Evolutionary conservation across 2,113 vertebrate species (phyloP).

Genomic region (Chloropsis cyanopogon): DNA sequence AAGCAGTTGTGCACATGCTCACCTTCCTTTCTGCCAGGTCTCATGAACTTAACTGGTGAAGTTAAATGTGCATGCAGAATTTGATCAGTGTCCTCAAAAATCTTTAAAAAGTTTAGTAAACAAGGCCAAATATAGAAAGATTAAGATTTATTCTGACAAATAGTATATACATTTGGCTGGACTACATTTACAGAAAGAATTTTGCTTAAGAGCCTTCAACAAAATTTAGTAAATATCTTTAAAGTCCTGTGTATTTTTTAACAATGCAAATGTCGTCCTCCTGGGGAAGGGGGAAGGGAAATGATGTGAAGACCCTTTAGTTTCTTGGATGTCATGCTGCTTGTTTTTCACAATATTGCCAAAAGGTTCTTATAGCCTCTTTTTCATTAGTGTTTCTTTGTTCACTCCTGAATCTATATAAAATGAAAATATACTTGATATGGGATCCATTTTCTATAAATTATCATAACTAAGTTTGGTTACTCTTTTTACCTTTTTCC

Average conservation of each 20-base stretch:
- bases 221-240: not conserved
- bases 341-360: not conserved
- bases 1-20: not conserved
- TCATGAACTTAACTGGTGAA: not conserved
- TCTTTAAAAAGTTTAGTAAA: not conserved
- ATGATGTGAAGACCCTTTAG: not conserved
- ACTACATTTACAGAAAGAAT: not conserved
- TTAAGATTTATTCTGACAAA: not conserved
- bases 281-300: not conserved
- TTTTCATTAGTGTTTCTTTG: not conserved
- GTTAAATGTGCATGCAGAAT: not conserved
- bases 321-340: not conserved
- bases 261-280: not conserved
- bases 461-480: not conserved
- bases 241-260: not conserved
- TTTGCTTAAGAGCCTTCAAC: not conserved
- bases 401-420: not conserved
- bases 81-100: not conserved
- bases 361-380: not conserved
- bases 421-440: not conserved
- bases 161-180: not conserved
- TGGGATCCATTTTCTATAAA: not conserved
- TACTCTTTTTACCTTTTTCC: not conserved
- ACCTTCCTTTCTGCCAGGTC: not conserved
- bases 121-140: not conserved